These are phyloP conservation scores for Cecropterus lyciades DNA, from an alignment of 1,140 invertebrate genomes.

Conservation along the genomic window DNA sequence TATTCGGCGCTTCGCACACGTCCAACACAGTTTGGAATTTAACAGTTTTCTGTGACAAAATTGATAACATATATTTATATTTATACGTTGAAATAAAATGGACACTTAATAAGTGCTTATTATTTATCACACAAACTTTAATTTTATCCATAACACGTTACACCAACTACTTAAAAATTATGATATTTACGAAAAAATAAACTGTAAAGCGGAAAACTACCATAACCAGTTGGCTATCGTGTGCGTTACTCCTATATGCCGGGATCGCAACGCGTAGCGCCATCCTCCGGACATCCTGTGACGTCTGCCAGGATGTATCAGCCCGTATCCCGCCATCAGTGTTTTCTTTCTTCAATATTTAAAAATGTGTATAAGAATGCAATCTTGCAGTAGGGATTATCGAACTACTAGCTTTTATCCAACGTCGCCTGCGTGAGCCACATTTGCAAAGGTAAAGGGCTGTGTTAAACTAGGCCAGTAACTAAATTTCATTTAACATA, in stretches of 20 bases:
- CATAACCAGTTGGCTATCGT: not conserved
- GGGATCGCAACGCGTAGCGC: conserved; percentile 37
- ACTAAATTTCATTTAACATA: no score
- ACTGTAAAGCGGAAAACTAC: not conserved
- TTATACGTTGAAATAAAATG: no score
- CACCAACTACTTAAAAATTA: not conserved
- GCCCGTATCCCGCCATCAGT: conserved; percentile 51
- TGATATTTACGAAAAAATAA: not conserved
- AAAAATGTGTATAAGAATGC: conserved; percentile 37
- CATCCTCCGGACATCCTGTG: conserved; percentile 58
- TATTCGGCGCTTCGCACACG: conserved; percentile 42
- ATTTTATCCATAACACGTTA: no score
- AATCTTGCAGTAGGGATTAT: not conserved
- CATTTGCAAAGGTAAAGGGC: no score
- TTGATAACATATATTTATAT: no score
- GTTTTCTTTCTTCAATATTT: conserved; percentile 58
- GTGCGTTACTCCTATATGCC: conserved; percentile 8
- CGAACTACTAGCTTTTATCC: no score
- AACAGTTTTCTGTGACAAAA: not conserved
- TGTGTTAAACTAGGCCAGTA: no score
- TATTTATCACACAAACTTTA: no score
- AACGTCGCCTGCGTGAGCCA: no score
- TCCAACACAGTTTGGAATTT: not conserved
- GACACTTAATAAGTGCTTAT: no score
- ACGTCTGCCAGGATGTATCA: conserved; percentile 70